A percentile compares a stretch with the other conserved stretches of the same genome.
Conservation (phyloP, 2,888 invertebrate genomes). For the Epistrophella euchroma region DNA sequence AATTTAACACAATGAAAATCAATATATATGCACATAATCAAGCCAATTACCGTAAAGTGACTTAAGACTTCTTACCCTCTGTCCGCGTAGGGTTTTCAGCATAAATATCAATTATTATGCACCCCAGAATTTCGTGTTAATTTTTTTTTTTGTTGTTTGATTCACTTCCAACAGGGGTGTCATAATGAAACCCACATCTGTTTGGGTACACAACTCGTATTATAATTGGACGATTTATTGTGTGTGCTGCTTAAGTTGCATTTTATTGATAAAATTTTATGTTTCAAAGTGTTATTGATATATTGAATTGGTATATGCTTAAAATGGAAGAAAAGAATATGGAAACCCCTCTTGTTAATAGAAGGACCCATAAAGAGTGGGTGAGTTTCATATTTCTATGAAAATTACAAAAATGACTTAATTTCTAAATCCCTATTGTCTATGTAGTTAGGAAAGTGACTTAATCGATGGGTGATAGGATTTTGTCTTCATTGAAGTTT, state of each 20-base stretch:
- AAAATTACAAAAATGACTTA: constrained; percentile 41
- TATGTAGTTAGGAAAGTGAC: constrained; percentile 16
- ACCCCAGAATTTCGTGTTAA: constrained; percentile 41
- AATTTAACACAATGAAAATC: constrained; percentile 37
- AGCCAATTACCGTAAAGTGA: constrained; percentile 1
- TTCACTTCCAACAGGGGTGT: background rate
- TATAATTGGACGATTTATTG: constrained; percentile 63
- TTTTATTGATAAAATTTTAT: constrained; percentile 59
- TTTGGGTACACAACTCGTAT: constrained; percentile 19
- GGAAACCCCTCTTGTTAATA: constrained; percentile 27
- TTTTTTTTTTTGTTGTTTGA: background rate
- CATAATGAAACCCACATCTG: constrained; percentile 72
- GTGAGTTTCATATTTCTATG: constrained; percentile 51
- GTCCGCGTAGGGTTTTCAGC: constrained; percentile 14
- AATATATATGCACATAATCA: constrained; percentile 59
- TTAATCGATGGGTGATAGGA: constrained; percentile 48
- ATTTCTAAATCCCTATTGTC: constrained; percentile 46
- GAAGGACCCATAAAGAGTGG: background rate
- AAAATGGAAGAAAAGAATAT: background rate
- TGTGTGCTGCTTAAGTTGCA: constrained; percentile 51
- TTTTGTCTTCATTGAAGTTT: constrained; percentile 17
- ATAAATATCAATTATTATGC: constrained; percentile 74
- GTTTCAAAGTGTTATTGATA: constrained; percentile 59
- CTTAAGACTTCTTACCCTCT: constrained; percentile 32
- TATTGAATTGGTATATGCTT: constrained; percentile 46